A percentile compares a stretch with the other conserved stretches of the same genome.
phyloP scores from a whole-genome alignment of 2,797 vertebrate species.

The Ibycter americanus region DNA sequence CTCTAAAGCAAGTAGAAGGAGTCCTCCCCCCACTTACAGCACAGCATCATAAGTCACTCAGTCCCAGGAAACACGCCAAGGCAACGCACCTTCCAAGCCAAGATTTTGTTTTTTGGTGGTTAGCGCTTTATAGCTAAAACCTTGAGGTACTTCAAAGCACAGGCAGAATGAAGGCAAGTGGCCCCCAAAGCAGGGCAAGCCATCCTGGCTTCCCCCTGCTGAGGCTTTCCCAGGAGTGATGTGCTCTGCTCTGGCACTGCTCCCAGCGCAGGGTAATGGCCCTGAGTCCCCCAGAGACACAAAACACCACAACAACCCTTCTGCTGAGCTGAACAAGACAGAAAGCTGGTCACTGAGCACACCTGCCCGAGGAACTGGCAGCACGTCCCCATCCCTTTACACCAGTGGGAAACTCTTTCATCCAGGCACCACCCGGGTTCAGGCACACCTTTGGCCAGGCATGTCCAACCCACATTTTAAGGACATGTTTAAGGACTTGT shows the following conservation, averaged over 20 bases:
- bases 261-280: background rate
- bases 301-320: background rate
- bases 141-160: background rate
- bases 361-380: background rate
- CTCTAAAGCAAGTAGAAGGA: background rate
- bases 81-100: background rate
- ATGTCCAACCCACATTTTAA: background rate
- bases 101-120: background rate
- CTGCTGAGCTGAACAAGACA: background rate
- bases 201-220: background rate
- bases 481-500: background rate
- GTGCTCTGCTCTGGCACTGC: background rate
- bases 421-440: background rate
- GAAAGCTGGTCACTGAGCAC: background rate
- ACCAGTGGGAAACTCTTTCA: background rate
- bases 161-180: background rate
- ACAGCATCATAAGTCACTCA: background rate
- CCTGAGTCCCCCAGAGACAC: background rate
- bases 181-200: background rate
- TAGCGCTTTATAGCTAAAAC: background rate
- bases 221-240: background rate
- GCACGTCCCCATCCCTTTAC: background rate
- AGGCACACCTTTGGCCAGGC: background rate
- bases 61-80: constrained; percentile 4
- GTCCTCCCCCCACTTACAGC: background rate